phyloP scores from a whole-genome alignment of 23 tunicate genomes.

The Trididemnum clinides region DNA sequence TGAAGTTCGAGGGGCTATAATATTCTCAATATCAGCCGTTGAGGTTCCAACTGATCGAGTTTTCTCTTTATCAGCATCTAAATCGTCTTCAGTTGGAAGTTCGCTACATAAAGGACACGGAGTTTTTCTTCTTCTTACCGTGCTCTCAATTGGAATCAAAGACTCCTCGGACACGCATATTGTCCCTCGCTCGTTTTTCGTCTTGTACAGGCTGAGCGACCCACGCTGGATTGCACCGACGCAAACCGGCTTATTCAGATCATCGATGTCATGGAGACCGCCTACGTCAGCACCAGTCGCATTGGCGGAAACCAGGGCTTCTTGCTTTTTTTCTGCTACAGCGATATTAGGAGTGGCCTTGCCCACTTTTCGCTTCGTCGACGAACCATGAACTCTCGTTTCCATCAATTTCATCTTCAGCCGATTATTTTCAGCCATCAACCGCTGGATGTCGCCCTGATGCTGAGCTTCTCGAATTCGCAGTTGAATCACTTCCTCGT shows the following conservation, averaged over 20 bases:
- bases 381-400: not conserved
- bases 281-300: not conserved
- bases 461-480: conserved; percentile 68
- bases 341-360: not conserved
- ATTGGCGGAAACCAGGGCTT: not conserved
- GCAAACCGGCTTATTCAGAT: conserved; percentile 28
- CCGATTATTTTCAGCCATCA: conserved; percentile 51
- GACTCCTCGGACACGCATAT: not conserved
- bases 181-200: not conserved
- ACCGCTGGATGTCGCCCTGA: conserved; percentile 52
- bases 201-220: not conserved
- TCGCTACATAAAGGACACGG: conserved; percentile 38
- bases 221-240: conserved; percentile 40
- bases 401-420: conserved; percentile 61
- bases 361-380: not conserved
- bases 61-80: not conserved
- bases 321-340: not conserved
- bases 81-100: not conserved
- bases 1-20: conserved; percentile 25
- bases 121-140: not conserved
- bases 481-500: conserved; percentile 59
- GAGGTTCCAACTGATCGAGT: conserved; percentile 39
- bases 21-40: conserved; percentile 51
- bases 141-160: not conserved
- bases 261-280: conserved; percentile 46